Conservation (phyloP, 2,797 vertebrate species). For the Streptopelia turtur region DNA sequence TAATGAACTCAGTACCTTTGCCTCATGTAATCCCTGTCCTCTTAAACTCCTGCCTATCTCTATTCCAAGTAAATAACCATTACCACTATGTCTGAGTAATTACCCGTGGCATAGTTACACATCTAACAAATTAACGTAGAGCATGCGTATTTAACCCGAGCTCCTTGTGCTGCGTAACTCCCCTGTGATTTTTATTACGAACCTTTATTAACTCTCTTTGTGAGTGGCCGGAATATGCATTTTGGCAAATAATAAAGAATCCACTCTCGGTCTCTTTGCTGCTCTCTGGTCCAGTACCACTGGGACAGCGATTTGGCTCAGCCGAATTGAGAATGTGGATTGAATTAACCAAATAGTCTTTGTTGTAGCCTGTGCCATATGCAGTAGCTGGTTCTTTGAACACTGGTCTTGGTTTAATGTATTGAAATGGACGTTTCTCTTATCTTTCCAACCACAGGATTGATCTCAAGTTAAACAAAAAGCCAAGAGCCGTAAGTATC, state of each 20-base stretch:
- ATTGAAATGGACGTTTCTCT: slow-evolving; percentile 75
- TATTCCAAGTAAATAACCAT: slow-evolving; percentile 46
- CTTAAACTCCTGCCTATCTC: slow-evolving; percentile 25
- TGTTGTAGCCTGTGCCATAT: slow-evolving; percentile 76
- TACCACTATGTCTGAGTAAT: slow-evolving; percentile 40
- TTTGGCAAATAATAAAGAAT: slow-evolving; percentile 54
- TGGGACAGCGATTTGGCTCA: slow-evolving; percentile 68
- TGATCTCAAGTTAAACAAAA: slow-evolving; percentile 99
- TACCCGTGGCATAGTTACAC: slow-evolving; percentile 33
- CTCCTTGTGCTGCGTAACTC: slow-evolving; percentile 47
- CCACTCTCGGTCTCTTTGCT: slow-evolving; percentile 42
- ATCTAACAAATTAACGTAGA: slow-evolving; percentile 70
- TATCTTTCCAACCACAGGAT: slow-evolving; percentile 85
- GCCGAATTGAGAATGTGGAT: slow-evolving; percentile 60
- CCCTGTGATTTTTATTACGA: slow-evolving; percentile 35
- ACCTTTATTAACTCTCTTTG: slow-evolving; percentile 24
- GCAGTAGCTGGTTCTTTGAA: slow-evolving; percentile 63
- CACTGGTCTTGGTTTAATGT: slow-evolving; percentile 1
- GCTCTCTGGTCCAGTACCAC: slow-evolving; percentile 62
- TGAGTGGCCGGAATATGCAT: slow-evolving; percentile 61
- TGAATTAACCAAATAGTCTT: slow-evolving; percentile 71
- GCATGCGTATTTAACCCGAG: slow-evolving; percentile 64
- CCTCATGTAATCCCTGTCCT: slow-evolving; percentile 16
- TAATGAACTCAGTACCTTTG: slow-evolving; percentile 55
- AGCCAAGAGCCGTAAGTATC: slow-evolving; percentile 96